Conservation (phyloP, 2,113 vertebrate species). For the Leptosomus discolor region DNA sequence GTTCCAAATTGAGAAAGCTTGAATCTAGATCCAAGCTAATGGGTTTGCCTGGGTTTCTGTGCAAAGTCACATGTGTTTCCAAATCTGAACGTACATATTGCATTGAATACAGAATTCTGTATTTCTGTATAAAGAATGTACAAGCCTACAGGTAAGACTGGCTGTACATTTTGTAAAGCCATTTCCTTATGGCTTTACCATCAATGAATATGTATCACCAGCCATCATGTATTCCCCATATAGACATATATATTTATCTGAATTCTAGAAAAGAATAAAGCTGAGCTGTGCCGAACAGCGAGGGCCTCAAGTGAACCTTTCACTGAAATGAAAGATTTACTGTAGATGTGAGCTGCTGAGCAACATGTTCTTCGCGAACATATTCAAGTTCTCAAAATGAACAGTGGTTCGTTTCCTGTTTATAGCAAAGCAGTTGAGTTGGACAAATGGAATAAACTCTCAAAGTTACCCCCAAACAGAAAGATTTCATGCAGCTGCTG, state of each 20-base stretch:
- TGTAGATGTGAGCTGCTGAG: background rate
- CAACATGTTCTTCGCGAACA: constrained; percentile 39
- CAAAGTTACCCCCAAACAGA: background rate
- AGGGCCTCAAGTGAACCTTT: constrained; percentile 45
- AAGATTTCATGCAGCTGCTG: background rate
- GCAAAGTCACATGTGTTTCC: background rate
- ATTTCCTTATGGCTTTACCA: background rate
- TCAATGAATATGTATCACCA: background rate
- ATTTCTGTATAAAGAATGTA: background rate
- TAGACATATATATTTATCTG: constrained; percentile 6
- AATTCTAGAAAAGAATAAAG: constrained; percentile 19
- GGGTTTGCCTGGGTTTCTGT: background rate
- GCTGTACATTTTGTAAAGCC: background rate
- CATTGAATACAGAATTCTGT: background rate
- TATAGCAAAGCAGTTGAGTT: background rate
- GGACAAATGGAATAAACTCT: constrained; percentile 8
- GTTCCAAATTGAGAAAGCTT: background rate
- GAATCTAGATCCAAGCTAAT: background rate
- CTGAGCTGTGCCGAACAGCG: background rate
- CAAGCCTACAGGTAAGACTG: background rate
- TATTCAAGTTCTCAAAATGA: constrained; percentile 1
- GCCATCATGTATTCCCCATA: background rate
- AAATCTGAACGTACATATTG: background rate
- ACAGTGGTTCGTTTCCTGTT: constrained; percentile 39
- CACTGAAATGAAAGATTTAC: background rate